These are phyloP conservation scores for Xestia xanthographa DNA, from an alignment of 2,888 invertebrate genomes.

Conservation along the genomic window DNA sequence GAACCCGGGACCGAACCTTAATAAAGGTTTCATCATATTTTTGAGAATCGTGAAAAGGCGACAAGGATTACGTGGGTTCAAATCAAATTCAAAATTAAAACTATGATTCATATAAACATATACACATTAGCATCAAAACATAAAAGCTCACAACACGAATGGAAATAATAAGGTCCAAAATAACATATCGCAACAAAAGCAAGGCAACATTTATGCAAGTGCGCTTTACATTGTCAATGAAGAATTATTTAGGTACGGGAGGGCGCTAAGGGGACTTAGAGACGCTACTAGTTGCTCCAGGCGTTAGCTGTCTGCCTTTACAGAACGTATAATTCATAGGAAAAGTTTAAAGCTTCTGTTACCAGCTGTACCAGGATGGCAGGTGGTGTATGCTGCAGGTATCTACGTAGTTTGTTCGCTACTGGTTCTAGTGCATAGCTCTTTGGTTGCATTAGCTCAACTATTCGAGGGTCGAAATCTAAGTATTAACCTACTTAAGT, in stretches of 20 bases:
- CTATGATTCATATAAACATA: too few species aligned
- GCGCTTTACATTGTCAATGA: constrained; percentile 40
- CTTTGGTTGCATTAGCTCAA: not conserved
- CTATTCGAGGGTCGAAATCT: not conserved
- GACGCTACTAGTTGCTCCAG: constrained; percentile 30
- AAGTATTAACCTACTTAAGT: not conserved
- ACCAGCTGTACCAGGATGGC: constrained; percentile 33
- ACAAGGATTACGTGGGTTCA: too few species aligned
- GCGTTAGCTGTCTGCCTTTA: constrained; percentile 20
- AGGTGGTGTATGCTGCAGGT: not conserved
- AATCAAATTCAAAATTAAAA: too few species aligned
- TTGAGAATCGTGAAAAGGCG: too few species aligned
- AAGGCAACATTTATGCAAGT: constrained; percentile 18
- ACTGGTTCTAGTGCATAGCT: not conserved
- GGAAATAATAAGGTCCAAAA: constrained; percentile 10
- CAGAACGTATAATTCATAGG: constrained; percentile 43
- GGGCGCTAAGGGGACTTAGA: constrained; percentile 15
- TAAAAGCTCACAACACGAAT: not conserved
- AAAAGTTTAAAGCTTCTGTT: constrained; percentile 44
- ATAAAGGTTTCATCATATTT: too few species aligned
- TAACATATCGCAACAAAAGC: not conserved
- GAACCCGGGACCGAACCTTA: too few species aligned
- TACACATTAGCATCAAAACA: not conserved
- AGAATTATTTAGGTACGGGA: constrained; percentile 38
- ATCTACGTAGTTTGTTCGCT: constrained; percentile 16